These are phyloP conservation scores for Coleophora deauratella DNA, from an alignment of 2,888 invertebrate species.

Conservation along the genomic window DNA sequence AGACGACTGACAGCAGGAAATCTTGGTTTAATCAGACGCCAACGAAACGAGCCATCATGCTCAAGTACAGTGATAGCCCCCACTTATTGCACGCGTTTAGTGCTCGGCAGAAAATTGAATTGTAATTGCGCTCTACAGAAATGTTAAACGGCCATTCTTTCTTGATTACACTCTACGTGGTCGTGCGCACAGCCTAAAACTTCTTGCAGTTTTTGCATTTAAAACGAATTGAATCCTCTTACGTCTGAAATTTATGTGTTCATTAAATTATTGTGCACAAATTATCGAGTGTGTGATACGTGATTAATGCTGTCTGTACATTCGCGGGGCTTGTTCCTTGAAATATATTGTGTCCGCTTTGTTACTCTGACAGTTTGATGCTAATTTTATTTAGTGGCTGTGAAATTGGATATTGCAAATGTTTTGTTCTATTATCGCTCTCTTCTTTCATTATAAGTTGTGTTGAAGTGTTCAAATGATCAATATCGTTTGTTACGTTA, in stretches of 20 bases:
- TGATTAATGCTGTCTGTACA: slow-evolving; percentile 49
- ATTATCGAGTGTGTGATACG: slow-evolving; percentile 32
- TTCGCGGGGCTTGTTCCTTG: slow-evolving; percentile 51
- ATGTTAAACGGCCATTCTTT: slow-evolving; percentile 53
- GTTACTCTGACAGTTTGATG: slow-evolving; percentile 57
- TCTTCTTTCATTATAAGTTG: slow-evolving; percentile 38
- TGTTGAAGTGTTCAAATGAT: slow-evolving; percentile 46
- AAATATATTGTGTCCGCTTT: slow-evolving; percentile 67
- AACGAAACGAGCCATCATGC: slow-evolving; percentile 24
- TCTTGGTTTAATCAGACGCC: slow-evolving; percentile 35
- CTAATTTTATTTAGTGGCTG: slow-evolving; percentile 69
- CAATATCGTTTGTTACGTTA: slow-evolving; percentile 24
- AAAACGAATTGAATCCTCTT: slow-evolving; percentile 50
- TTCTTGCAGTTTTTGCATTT: slow-evolving; percentile 56
- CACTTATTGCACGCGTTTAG: slow-evolving; percentile 34
- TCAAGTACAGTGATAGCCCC: slow-evolving; percentile 25
- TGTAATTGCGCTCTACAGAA: slow-evolving; percentile 55
- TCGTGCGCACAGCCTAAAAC: slow-evolving; percentile 25
- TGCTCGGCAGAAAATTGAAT: slow-evolving; percentile 54
- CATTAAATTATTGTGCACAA: slow-evolving; percentile 40
- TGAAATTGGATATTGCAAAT: slow-evolving; percentile 57
- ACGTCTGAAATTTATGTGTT: slow-evolving; percentile 37
- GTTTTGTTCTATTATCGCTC: slow-evolving; percentile 33
- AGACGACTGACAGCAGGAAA: slow-evolving; percentile 29
- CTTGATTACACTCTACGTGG: slow-evolving; percentile 37